Conservation (phyloP, 2,113 vertebrate genomes). For the Lates calcarifer region DNA sequence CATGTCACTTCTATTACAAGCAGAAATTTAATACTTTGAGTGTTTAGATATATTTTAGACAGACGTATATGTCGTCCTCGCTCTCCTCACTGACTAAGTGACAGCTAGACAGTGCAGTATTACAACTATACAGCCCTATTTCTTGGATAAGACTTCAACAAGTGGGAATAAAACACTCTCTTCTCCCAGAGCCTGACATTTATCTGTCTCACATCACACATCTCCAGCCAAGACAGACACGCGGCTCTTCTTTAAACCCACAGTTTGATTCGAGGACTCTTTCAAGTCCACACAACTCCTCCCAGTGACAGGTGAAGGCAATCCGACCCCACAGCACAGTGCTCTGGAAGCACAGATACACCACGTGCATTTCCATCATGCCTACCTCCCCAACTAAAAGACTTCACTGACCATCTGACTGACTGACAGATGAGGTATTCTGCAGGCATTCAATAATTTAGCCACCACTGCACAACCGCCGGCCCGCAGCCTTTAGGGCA, state of each 20-base stretch:
- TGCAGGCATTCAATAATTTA: conserved; percentile 81
- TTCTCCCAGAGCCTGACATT: conserved; percentile 55
- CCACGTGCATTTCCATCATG: conserved; percentile 59
- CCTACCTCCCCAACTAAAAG: conserved; percentile 40
- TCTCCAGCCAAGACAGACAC: conserved; percentile 43
- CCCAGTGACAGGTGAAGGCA: conserved; percentile 65
- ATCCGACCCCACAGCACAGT: conserved; percentile 22
- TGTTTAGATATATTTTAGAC: not conserved
- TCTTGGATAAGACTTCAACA: conserved; percentile 25
- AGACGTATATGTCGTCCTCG: conserved; percentile 4
- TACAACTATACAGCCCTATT: conserved; percentile 14
- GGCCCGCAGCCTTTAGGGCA: conserved; percentile 49
- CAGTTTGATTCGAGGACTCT: conserved; percentile 46
- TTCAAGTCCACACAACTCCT: conserved; percentile 52
- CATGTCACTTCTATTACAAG: not conserved
- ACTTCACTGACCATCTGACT: conserved; percentile 58
- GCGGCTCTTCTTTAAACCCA: conserved; percentile 41
- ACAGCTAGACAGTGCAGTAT: conserved; percentile 9
- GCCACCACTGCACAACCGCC: conserved; percentile 50
- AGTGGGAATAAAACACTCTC: conserved; percentile 37
- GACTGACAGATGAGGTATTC: conserved; percentile 69
- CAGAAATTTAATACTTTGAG: not conserved
- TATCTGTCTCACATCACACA: conserved; percentile 51
- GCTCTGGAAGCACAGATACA: conserved; percentile 45
- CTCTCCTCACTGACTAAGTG: not conserved